Conservation (phyloP, 2,888 invertebrate species). For the Ophonus ardosiacus region DNA sequence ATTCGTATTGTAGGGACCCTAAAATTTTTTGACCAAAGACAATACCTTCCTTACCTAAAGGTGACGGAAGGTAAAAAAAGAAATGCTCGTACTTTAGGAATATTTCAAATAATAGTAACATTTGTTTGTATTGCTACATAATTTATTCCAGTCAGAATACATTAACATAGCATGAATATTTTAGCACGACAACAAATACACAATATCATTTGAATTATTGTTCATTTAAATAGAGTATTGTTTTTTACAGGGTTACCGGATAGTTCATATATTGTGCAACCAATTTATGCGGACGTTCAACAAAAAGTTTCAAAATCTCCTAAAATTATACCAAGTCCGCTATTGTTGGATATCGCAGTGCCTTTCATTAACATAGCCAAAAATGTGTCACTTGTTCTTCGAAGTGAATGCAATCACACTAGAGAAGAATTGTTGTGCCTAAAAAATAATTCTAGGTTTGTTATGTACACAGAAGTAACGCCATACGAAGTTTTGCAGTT, state of each 20-base stretch:
- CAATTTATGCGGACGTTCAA: conserved; percentile 69
- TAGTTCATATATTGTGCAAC: conserved; percentile 71
- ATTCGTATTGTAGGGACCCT: too few relatives aligned
- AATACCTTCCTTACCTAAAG: too few relatives aligned
- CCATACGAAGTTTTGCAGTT: conserved; percentile 66
- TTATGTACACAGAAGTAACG: conserved; percentile 60
- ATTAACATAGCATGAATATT: neutral
- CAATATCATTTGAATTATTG: neutral
- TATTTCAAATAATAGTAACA: neutral
- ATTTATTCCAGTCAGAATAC: neutral
- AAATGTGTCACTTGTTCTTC: conserved; percentile 68
- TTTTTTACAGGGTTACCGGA: conserved; percentile 71
- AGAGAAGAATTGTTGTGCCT: conserved; percentile 71
- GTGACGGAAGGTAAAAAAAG: too few relatives aligned
- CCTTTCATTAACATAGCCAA: conserved; percentile 70
- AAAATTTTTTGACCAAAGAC: too few relatives aligned
- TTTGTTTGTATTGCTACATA: neutral
- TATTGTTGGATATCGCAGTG: conserved; percentile 72
- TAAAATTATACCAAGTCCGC: conserved; percentile 71
- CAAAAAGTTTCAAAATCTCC: conserved; percentile 67
- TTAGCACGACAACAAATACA: neutral
- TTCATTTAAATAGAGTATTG: neutral
- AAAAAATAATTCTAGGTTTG: conserved; percentile 66
- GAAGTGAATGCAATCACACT: conserved; percentile 71
- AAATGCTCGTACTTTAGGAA: too few relatives aligned